Conservation (phyloP, 2,797 vertebrate genomes). For the Rhincodon typus region DNA sequence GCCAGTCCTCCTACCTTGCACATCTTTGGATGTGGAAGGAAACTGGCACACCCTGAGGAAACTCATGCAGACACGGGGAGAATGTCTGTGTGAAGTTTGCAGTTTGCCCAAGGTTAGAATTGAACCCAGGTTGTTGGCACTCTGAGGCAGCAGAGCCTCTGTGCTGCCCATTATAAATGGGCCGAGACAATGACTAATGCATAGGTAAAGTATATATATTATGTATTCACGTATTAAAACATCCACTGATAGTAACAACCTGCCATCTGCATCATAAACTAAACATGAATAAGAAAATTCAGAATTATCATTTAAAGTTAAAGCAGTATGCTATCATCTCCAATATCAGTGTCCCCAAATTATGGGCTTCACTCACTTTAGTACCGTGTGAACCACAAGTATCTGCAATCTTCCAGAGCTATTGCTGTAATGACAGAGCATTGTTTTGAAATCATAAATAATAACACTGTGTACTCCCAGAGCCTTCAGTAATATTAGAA, state of each 20-base stretch:
- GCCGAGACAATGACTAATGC: background rate
- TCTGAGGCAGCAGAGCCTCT: background rate
- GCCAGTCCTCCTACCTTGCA: too few species aligned
- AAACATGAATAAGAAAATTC: background rate
- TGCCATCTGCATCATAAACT: background rate
- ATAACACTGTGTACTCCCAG: background rate
- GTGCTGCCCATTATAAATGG: background rate
- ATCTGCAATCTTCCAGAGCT: background rate
- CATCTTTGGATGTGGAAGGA: too few species aligned
- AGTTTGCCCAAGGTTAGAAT: too few species aligned
- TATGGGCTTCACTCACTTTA: background rate
- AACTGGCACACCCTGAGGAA: too few species aligned
- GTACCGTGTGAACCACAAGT: background rate
- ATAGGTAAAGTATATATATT: too few species aligned
- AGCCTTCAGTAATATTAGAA: background rate
- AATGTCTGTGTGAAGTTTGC: too few species aligned
- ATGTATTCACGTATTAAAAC: too few species aligned
- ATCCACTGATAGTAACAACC: background rate
- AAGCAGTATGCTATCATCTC: background rate
- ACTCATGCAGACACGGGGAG: too few species aligned
- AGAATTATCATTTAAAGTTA: too few species aligned
- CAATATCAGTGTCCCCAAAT: background rate
- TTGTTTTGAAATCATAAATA: constrained; percentile 16
- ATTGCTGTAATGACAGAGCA: background rate
- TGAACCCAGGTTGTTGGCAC: too few species aligned